Evolutionary conservation across 1,140 invertebrate genomes (phyloP), one percentile per base, ranked within the genome.

Genomic region (Brachionus sp.): DNA sequence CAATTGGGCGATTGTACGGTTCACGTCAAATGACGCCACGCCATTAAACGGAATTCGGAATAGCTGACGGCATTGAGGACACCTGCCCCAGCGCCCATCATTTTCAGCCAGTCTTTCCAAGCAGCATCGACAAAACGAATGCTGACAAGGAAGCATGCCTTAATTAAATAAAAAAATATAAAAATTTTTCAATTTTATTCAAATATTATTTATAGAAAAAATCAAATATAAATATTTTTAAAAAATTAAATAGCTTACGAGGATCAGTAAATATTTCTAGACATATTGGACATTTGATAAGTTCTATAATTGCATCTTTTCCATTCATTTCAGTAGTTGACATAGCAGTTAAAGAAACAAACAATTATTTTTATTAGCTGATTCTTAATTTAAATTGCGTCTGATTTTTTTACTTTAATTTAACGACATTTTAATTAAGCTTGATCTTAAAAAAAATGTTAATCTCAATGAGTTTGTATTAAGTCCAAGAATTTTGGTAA

Each of bases 131-230:
- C 82, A 83, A 75, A 83, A 83, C 1, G 82, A 73, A 83, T 83
- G 82, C 39, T 83, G 82, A 73, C 82, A 83, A 23, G 82, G 82
- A 19, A 83, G 44, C 80, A 83, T 83, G 12, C 80, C 77, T 80
- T 37, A n/a, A 33, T 13, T 16, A 35, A 57, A 39, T n/a, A 53
- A n/a, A 1, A 2, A 0, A 37, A 29, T 53, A 25, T 16, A 39
- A 33, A 13, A 2, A 25, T 35, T 64, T 64, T 39, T 3, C 10
- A 62, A 25, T 37, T 37, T 33, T 37, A 39, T n/a, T 29, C 33
- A 33, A 33, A 35, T 16, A 23, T 66, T 66, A 16, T 57, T 57
- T 23, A 19, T n/a, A 9, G 7, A 46, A 46, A 46, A 46, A 12
- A 12, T 46, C 13, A 12, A 46, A 12, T 46, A 12, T 46, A 46